phyloP scores from a whole-genome alignment of 1,140 invertebrate species.

The Lepidurus arcticus region DNA sequence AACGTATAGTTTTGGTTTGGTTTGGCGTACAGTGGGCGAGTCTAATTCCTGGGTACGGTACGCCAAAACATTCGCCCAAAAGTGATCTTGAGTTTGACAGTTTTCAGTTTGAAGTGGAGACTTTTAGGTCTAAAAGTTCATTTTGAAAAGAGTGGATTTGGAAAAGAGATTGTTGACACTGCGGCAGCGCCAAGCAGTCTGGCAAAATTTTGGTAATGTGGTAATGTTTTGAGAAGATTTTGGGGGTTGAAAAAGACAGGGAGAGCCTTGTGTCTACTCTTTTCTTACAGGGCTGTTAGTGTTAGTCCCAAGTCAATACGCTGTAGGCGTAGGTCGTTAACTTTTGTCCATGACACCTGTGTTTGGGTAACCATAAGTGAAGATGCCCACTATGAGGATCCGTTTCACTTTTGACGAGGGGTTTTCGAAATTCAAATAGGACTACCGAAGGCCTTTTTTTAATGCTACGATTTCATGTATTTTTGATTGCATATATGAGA shows the following conservation, averaged over 20 bases:
- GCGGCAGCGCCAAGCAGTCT: conserved; percentile 9
- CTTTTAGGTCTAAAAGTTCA: too few relatives aligned
- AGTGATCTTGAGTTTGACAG: too few relatives aligned
- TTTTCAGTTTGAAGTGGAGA: too few relatives aligned
- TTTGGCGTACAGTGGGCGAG: too few relatives aligned
- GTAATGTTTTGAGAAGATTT: too few relatives aligned
- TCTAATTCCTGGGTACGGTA: too few relatives aligned
- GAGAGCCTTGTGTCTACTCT: neutral
- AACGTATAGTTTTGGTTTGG: too few relatives aligned
- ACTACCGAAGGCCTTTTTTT: neutral
- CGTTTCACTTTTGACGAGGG: neutral
- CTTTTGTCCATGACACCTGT: neutral
- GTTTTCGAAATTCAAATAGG: neutral
- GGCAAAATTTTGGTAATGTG: neutral
- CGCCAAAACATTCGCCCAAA: too few relatives aligned
- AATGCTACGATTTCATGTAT: too few relatives aligned
- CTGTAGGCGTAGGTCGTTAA: conserved; percentile 21
- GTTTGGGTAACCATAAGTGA: conserved; percentile 2
- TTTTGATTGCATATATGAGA: too few relatives aligned
- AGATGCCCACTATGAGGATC: neutral
- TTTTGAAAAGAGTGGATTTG: too few relatives aligned
- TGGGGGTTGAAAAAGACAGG: neutral
- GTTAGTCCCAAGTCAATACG: neutral
- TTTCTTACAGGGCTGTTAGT: neutral
- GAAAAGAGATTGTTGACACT: conserved; percentile 15